phyloP scores from a whole-genome alignment of 2,888 invertebrate genomes.

The Nematopogon swammerdamellus region DNA sequence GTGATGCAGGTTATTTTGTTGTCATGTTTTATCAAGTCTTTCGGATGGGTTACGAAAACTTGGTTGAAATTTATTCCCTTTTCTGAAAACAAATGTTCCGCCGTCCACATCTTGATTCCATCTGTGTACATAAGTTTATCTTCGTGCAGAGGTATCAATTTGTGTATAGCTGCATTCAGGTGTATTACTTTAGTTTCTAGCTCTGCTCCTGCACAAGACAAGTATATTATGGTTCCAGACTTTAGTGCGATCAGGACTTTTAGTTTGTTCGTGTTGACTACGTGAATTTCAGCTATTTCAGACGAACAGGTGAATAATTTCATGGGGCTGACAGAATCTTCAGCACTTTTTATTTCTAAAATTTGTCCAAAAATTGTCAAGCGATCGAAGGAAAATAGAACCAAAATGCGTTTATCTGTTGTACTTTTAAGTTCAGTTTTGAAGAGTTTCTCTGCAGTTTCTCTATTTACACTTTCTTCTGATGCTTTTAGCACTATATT shows the following conservation, averaged over 20 bases:
- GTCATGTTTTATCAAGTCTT: conserved; percentile 26
- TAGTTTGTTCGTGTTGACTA: conserved; percentile 16
- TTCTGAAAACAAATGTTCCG: conserved; percentile 20
- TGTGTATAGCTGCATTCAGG: conserved; percentile 30
- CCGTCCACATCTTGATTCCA: conserved; percentile 32
- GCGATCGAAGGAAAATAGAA: conserved; percentile 25
- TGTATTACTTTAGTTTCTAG: conserved; percentile 20
- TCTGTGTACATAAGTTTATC: conserved; percentile 31
- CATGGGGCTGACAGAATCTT: conserved; percentile 15
- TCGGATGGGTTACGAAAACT: conserved; percentile 25
- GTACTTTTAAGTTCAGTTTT: neutral
- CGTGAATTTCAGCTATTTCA: conserved; percentile 25
- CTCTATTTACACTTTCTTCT: neutral
- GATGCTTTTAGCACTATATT: neutral
- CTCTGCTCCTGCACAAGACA: conserved; percentile 17
- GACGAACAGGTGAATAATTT: conserved; percentile 30
- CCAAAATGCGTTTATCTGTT: conserved; percentile 9
- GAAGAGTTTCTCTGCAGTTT: neutral
- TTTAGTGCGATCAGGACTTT: conserved; percentile 24
- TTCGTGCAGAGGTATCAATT: conserved; percentile 17
- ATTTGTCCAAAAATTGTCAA: conserved; percentile 22
- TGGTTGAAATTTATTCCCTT: conserved; percentile 20
- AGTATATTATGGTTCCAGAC: conserved; percentile 28
- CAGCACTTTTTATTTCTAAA: conserved; percentile 15
- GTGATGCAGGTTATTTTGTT: conserved; percentile 33